phyloP scores from a whole-genome alignment of 1,140 invertebrate species.

The Amyelois transitella region DNA sequence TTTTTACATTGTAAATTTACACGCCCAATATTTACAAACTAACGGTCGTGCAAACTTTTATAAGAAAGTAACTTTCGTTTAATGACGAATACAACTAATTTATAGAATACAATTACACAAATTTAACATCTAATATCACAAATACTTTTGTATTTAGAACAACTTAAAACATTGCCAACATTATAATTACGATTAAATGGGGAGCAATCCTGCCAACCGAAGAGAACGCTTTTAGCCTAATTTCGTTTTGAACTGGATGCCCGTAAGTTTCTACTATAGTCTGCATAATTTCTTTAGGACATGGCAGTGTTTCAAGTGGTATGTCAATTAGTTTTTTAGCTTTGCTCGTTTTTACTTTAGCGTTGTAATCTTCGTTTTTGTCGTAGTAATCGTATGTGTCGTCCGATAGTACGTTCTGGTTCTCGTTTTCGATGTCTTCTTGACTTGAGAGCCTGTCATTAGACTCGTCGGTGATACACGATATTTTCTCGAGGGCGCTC shows the following conservation, averaged over 20 bases:
- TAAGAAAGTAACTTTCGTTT: background rate
- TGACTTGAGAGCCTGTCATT: constrained; percentile 38
- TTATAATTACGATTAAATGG: constrained; percentile 29
- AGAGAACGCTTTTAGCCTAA: constrained; percentile 59
- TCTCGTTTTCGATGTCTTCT: constrained; percentile 32
- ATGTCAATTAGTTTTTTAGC: constrained; percentile 52
- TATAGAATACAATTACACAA: constrained; percentile 3
- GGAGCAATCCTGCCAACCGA: constrained; percentile 31
- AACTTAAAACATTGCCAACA: constrained; percentile 25
- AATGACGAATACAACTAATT: background rate
- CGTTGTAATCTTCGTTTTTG: constrained; percentile 52
- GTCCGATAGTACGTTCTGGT: constrained; percentile 37
- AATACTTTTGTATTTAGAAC: constrained; percentile 38
- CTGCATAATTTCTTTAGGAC: constrained; percentile 61
- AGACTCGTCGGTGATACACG: constrained; percentile 62
- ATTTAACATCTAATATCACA: constrained; percentile 66
- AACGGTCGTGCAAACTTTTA: background rate
- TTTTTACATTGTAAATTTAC: background rate
- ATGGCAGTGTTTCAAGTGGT: constrained; percentile 53
- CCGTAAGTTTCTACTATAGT: constrained; percentile 58
- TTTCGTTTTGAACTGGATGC: constrained; percentile 63
- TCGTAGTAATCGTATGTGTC: constrained; percentile 63
- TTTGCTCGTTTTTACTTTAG: constrained; percentile 39
- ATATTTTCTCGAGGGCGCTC: constrained; percentile 75
- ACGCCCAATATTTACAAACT: background rate